These are phyloP conservation scores for Lanistes nyassanus DNA, from an alignment of 1,140 invertebrate genomes.

Conservation along the genomic window DNA sequence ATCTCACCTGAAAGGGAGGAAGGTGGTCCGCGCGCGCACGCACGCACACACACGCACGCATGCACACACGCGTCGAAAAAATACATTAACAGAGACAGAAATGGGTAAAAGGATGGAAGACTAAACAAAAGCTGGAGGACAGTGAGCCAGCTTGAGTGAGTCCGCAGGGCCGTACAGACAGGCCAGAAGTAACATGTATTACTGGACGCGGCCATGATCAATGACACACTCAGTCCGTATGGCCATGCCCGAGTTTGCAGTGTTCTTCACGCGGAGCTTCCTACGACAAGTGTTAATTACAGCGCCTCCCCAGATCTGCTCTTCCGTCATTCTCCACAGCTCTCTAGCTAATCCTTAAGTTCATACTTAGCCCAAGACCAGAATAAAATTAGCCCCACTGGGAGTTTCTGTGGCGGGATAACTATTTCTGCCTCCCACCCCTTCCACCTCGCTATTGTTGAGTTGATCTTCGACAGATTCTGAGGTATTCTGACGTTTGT, in stretches of 20 bases:
- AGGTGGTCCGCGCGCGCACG: too few relatives aligned
- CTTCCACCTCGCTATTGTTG: too few relatives aligned
- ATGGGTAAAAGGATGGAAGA: not conserved
- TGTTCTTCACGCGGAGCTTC: not conserved
- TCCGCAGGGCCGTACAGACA: not conserved
- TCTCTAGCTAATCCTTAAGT: not conserved
- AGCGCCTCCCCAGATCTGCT: not conserved
- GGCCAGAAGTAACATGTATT: not conserved
- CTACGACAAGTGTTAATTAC: slow-evolving; percentile 13
- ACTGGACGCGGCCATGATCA: not conserved
- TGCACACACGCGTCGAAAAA: too few relatives aligned
- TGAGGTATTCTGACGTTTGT: too few relatives aligned
- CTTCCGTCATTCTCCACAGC: not conserved
- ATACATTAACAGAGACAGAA: too few relatives aligned
- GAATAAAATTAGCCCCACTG: not conserved
- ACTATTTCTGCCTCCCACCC: not conserved
- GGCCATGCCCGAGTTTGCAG: not conserved
- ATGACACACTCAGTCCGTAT: not conserved
- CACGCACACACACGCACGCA: too few relatives aligned
- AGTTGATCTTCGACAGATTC: too few relatives aligned
- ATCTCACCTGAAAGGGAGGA: not conserved
- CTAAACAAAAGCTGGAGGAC: not conserved
- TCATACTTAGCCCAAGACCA: not conserved
- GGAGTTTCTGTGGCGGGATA: too few relatives aligned
- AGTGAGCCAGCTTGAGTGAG: not conserved